A percentile compares a stretch with the other conserved stretches of the same genome.
phyloP scores from a whole-genome alignment of 2,797 vertebrate species.

The Lutjanus campechanus region DNA sequence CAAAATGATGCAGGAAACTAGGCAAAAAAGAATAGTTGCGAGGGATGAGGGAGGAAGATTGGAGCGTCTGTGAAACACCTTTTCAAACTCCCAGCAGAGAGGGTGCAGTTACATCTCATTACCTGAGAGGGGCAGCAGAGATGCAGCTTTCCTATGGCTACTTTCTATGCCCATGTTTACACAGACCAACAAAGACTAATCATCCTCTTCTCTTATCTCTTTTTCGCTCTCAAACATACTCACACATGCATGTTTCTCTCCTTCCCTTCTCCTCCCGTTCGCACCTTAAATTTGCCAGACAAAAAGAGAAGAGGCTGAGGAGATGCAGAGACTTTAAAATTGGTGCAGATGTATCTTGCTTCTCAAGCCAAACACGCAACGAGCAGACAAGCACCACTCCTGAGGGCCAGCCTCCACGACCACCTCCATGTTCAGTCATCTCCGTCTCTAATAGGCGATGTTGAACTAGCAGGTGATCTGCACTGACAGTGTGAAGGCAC shows the following conservation, averaged over 20 bases:
- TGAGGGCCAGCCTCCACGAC: slow-evolving; percentile 27
- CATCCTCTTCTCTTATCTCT: slow-evolving; percentile 25
- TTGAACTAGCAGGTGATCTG: slow-evolving; percentile 72
- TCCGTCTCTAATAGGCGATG: slow-evolving; percentile 59
- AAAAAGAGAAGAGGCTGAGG: not conserved
- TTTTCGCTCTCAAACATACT: slow-evolving; percentile 10
- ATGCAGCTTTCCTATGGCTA: slow-evolving; percentile 77
- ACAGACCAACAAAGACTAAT: slow-evolving; percentile 54
- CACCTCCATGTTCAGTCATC: slow-evolving; percentile 59
- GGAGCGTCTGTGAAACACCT: slow-evolving; percentile 18
- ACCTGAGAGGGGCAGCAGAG: slow-evolving; percentile 86
- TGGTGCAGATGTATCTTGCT: slow-evolving; percentile 6
- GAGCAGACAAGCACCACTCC: slow-evolving; percentile 30
- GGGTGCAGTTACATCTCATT: slow-evolving; percentile 64
- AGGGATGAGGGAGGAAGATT: not conserved
- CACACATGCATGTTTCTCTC: not conserved
- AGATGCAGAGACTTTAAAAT: slow-evolving; percentile 10
- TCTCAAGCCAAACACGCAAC: slow-evolving; percentile 12
- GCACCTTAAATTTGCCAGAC: slow-evolving; percentile 24
- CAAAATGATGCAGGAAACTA: slow-evolving; percentile 25
- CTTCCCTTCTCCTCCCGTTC: not conserved
- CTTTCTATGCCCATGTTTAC: slow-evolving; percentile 45
- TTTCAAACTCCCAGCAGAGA: slow-evolving; percentile 21
- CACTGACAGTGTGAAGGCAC: slow-evolving; percentile 74
- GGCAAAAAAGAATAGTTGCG: not conserved